Evolutionary conservation across 2,888 invertebrate species (phyloP).

Genomic region (Drosophila parthenogenetica): DNA sequence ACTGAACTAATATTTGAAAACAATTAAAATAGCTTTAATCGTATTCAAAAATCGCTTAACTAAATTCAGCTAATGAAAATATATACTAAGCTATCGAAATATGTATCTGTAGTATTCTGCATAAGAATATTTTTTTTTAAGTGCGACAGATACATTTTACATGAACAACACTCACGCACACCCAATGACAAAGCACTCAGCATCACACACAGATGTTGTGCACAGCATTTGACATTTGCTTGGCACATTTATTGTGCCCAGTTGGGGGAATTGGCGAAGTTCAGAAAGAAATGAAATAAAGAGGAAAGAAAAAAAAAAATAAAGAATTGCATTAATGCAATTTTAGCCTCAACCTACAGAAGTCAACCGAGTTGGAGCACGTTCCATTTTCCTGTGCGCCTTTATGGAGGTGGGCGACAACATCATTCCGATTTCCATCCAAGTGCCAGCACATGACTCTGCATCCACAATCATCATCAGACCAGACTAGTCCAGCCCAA

Average conservation of each 20-base stretch:
- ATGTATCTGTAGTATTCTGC: not conserved
- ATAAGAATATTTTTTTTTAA: not conserved
- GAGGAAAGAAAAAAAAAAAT: not conserved
- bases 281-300: not conserved
- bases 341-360: slow-evolving; percentile 63
- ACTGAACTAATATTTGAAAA: no score
- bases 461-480: slow-evolving; percentile 19
- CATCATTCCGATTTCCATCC: slow-evolving; percentile 41
- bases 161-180: not conserved
- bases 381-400: slow-evolving; percentile 42
- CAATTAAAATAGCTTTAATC: no score
- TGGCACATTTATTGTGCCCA: slow-evolving; percentile 54
- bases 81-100: not conserved
- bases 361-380: slow-evolving; percentile 46
- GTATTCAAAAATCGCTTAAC: no score
- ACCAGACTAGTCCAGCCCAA: not conserved
- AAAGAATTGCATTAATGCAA: slow-evolving; percentile 69
- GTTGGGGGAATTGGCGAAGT: slow-evolving; percentile 32
- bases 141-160: not conserved
- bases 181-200: slow-evolving; percentile 30
- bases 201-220: slow-evolving; percentile 36
- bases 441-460: slow-evolving; percentile 68
- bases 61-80: no score
- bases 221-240: slow-evolving; percentile 63
- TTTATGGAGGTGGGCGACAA: slow-evolving; percentile 23